Evolutionary conservation across 92 coral and sea anemone genomes (phyloP).

Genomic region (Siderastrea radians): DNA sequence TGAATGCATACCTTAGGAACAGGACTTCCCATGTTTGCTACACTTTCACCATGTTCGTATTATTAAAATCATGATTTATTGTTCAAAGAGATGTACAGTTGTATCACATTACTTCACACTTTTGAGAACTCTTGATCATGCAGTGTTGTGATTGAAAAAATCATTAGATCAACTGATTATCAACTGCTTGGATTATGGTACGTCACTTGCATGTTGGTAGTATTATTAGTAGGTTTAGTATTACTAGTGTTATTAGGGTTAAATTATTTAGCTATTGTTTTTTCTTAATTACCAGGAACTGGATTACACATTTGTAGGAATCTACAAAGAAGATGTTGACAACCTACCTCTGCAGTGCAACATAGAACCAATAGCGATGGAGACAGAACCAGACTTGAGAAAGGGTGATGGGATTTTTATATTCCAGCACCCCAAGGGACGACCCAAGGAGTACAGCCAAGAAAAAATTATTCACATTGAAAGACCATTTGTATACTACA

Average conservation of each 20-base stretch:
- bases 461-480: conserved; percentile 73
- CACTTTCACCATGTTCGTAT: too few species aligned
- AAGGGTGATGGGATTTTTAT: conserved; percentile 81
- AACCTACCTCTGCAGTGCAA: conserved; percentile 38
- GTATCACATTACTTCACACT: too few species aligned
- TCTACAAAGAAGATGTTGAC: conserved; percentile 71
- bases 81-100: too few species aligned
- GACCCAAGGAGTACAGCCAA: conserved; percentile 84
- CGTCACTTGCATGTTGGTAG: too few species aligned
- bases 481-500: conserved; percentile 83
- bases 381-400: conserved; percentile 68
- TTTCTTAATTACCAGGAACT: conserved; percentile 64
- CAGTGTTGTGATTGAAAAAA: too few species aligned
- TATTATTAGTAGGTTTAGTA: background rate
- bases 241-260: background rate
- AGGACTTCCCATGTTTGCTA: too few species aligned
- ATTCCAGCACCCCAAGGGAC: conserved; percentile 94
- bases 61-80: too few species aligned
- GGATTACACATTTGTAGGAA: conserved; percentile 92
- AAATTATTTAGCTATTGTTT: background rate
- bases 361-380: conserved; percentile 76
- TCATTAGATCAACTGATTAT: too few species aligned
- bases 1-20: too few species aligned
- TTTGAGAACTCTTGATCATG: too few species aligned
- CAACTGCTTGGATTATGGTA: too few species aligned